A percentile compares a stretch with the other conserved stretches of the same genome.
phyloP scores from a whole-genome alignment of 2,888 invertebrate genomes.

The Synergus gifuensis region DNA sequence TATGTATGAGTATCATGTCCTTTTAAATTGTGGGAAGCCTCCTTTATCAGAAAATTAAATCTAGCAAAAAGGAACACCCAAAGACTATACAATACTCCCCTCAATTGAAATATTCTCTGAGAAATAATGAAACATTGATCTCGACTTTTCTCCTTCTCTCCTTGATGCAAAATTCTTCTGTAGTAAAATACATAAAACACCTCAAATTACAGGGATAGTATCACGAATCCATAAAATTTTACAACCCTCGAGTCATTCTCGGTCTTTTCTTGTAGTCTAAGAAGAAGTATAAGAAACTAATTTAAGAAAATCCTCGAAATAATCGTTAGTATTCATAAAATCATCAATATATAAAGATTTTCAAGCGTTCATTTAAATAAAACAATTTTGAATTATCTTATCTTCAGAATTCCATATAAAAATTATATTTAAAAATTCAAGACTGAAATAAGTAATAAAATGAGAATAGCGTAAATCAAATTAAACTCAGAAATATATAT shows the following conservation, averaged over 20 bases:
- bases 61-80: not conserved
- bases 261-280: not conserved
- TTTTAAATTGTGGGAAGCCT: not conserved
- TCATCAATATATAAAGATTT: no score
- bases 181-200: not conserved
- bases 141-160: not conserved
- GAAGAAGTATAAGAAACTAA: not conserved
- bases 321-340: not conserved
- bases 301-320: not conserved
- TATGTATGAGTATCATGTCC: not conserved
- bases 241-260: not conserved
- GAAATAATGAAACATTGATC: not conserved
- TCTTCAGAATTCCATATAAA: not conserved
- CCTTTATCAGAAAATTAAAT: not conserved
- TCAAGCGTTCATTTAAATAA: no score
- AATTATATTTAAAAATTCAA: not conserved
- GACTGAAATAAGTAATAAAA: not conserved
- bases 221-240: not conserved
- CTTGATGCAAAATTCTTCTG: not conserved
- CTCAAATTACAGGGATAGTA: not conserved
- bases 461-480: not conserved
- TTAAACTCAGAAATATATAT: not conserved
- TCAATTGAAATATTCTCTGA: not conserved
- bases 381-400: not conserved
- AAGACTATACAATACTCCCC: not conserved